phyloP scores from a whole-genome alignment of 64 coral and sea anemone species.

The Stichodactyla mertensii region DNA sequence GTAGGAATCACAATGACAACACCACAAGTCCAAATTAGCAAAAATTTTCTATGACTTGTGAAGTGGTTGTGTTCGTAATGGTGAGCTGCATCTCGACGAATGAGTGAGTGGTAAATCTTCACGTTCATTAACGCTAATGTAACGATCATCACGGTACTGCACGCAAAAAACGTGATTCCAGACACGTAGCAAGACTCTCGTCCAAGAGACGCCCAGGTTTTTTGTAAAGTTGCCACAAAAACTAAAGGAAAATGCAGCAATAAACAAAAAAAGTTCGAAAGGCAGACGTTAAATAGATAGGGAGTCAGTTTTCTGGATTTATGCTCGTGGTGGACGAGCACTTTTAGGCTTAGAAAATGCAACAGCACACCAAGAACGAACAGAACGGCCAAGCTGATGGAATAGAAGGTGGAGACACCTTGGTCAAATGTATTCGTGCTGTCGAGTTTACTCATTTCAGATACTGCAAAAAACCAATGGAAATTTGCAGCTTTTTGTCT shows the following conservation, averaged over 20 bases:
- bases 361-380: not conserved
- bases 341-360: not conserved
- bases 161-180: not conserved
- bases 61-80: not conserved
- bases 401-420: not conserved
- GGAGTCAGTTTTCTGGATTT: conserved; percentile 1
- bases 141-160: conserved; percentile 3
- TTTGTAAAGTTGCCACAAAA: not conserved
- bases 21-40: not conserved
- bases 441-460: not conserved
- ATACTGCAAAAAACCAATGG: not conserved
- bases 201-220: not conserved
- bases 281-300: not conserved
- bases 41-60: not conserved
- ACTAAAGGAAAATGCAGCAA: conserved; percentile 10
- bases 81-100: not conserved
- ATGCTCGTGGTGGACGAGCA: not conserved
- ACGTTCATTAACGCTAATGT: conserved; percentile 16
- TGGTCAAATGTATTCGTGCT: not conserved
- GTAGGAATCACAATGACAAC: not conserved
- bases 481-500: no score
- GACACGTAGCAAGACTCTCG: not conserved
- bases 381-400: not conserved
- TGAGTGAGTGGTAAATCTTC: conserved; percentile 4
- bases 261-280: not conserved